Base-by-base conservation (phyloP, 2,113 vertebrate genomes). In the Tamias sibiricus region DNA sequence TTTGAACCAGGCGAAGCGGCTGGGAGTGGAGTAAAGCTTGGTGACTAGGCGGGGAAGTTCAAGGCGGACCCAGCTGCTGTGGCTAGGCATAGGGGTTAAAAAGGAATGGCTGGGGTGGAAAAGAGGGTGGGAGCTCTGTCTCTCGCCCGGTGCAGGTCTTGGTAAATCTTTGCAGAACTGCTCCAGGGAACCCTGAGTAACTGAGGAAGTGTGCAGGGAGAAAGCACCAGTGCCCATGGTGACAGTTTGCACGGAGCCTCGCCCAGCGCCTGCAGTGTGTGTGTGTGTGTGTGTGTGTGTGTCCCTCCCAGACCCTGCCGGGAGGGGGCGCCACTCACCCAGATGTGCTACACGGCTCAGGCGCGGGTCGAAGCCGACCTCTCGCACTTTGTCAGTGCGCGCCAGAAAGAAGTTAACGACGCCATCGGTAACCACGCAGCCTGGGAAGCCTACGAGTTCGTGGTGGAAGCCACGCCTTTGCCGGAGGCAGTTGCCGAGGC, bases 341-440 rank as follows among this genome's bases (percentile, higher is more conserved):
- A 99, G 96, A 92, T 99, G 99, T 2, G 97, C 99, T 0, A 97
- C 96, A 0, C 99, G 98, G 68, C 98, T 97, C 93, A 99, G 97
- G 1, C 98, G 98, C 2, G 99, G 99, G 94, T 99, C 99, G 69
- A 99, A 99, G 44, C 99, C 99, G 30, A 99, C 99, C 94, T 99
- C 98, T 32, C 97, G 98, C 84, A 99, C 96, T 97, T 99, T 99
- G 54, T 99, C 98, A 0, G 99, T 99, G 68, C 98, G 98, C 19
- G 98, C 99, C 98, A 99, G 98, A 97, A 99, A 99, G 98, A 99
- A 99, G 98, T 99, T 99, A 68, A 99, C 99, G 10, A 99, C 99
- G 0, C 98, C 99, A 14, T 99, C 99, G 0, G 99, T 98, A 54
- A 99, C 99, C 66, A 99, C 99, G 32, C 99, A 99, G 96, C 98